Conservation (phyloP, 2,797 vertebrate genomes). For the Protosalanx chinensis region DNA sequence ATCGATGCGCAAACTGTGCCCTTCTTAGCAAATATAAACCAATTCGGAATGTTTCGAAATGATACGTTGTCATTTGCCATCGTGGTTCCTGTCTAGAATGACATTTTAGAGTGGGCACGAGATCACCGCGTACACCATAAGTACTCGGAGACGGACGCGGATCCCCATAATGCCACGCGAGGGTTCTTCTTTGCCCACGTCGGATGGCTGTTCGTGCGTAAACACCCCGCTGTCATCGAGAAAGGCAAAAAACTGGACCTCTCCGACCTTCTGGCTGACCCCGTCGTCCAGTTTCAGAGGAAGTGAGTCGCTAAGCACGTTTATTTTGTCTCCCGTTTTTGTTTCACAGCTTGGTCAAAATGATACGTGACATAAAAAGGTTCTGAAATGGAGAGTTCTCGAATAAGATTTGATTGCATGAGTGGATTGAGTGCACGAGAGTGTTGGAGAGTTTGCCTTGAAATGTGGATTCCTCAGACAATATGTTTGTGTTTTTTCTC, state of each 20-base stretch:
- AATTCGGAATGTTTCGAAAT: background rate
- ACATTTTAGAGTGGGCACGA: constrained; percentile 78
- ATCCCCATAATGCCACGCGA: constrained; percentile 73
- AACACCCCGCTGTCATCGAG: constrained; percentile 76
- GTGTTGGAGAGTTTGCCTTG: no score
- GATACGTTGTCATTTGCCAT: background rate
- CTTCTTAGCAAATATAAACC: background rate
- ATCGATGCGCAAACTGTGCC: background rate
- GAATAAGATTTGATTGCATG: background rate
- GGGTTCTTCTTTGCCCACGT: constrained; percentile 80
- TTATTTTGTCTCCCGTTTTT: no score
- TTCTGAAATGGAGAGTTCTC: no score
- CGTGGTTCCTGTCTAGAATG: constrained; percentile 60
- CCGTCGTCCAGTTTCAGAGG: constrained; percentile 76
- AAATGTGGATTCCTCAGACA: no score
- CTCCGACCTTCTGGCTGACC: constrained; percentile 74
- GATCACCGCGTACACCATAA: constrained; percentile 81
- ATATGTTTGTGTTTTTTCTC: background rate
- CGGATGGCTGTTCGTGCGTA: constrained; percentile 76
- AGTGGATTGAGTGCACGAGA: background rate
- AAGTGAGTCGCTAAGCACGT: constrained; percentile 64
- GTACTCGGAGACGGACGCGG: constrained; percentile 76
- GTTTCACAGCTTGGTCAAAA: background rate
- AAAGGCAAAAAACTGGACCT: constrained; percentile 76
- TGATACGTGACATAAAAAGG: no score